Percentiles rank a stretch among this genome's conserved stretches.
Conservation (phyloP, 2,888 invertebrate species). For the Metalampra italica region DNA sequence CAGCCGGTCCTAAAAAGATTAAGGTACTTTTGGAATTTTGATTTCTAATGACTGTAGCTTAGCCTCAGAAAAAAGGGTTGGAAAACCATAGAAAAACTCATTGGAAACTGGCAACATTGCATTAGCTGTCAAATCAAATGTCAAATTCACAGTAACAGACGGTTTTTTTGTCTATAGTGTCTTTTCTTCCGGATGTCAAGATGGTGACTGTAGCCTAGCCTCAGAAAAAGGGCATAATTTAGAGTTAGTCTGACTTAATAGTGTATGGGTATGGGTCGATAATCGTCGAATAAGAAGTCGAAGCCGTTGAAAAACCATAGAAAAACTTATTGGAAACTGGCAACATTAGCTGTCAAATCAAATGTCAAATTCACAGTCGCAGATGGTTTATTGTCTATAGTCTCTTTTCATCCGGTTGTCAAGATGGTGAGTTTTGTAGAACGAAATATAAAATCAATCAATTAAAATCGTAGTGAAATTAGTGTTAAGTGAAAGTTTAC, state of each 20-base stretch:
- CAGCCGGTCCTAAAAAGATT: constrained; percentile 3
- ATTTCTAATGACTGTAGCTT: neutral
- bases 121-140: too few relatives aligned
- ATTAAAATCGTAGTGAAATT: constrained; percentile 52
- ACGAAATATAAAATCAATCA: constrained; percentile 54
- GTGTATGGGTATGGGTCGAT: too few relatives aligned
- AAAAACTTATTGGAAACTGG: neutral
- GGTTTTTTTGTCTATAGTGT: neutral
- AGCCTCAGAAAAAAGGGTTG: too few relatives aligned
- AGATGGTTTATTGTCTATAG: constrained; percentile 51
- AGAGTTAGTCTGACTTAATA: too few relatives aligned
- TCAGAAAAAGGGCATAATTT: too few relatives aligned
- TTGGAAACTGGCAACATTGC: too few relatives aligned
- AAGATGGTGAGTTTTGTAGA: constrained; percentile 81
- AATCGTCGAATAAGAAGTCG: too few relatives aligned
- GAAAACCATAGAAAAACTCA: too few relatives aligned
- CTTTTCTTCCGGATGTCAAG: too few relatives aligned
- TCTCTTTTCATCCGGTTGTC: constrained; percentile 81
- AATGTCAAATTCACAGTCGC: too few relatives aligned
- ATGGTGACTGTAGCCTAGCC: too few relatives aligned
- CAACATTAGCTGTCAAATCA: neutral
- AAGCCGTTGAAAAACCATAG: neutral
- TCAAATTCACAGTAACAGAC: too few relatives aligned
- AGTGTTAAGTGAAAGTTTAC: constrained; percentile 48
- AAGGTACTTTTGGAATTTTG: neutral